Conservation (phyloP, 2,113 vertebrate species). For the Passer montanus region DNA sequence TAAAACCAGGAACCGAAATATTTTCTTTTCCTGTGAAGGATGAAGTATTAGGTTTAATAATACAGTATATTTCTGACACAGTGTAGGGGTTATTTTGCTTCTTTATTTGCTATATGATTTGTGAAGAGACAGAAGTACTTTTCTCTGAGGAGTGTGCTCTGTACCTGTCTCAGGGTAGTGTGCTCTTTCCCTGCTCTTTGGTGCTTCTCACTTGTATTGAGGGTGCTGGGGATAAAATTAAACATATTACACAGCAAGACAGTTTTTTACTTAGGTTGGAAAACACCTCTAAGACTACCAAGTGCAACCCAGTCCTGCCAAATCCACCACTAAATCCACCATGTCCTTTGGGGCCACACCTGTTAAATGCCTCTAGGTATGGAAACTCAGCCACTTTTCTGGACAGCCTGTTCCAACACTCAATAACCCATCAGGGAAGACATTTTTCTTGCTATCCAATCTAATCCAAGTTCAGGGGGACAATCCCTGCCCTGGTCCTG, state of each 20-base stretch:
- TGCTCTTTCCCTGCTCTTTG: background rate
- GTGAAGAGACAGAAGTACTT: background rate
- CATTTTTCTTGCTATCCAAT: background rate
- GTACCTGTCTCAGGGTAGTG: background rate
- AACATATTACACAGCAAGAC: background rate
- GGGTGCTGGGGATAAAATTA: background rate
- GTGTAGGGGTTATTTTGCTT: background rate
- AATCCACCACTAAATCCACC: background rate
- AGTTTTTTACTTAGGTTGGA: background rate
- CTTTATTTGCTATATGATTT: background rate
- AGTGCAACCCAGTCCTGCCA: background rate
- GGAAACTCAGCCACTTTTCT: background rate
- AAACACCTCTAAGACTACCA: background rate
- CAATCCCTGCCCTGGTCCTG: background rate
- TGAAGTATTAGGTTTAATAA: background rate
- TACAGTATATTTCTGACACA: background rate
- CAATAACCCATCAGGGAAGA: background rate
- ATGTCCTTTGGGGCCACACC: background rate
- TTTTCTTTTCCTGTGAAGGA: background rate
- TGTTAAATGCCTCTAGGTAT: background rate
- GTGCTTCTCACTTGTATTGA: background rate
- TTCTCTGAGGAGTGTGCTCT: background rate
- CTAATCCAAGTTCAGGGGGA: background rate
- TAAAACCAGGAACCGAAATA: background rate
- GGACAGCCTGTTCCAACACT: background rate